These are phyloP conservation scores for Fukomys damarensis DNA, from an alignment of 2,113 vertebrate genomes.

Conservation along the genomic window DNA sequence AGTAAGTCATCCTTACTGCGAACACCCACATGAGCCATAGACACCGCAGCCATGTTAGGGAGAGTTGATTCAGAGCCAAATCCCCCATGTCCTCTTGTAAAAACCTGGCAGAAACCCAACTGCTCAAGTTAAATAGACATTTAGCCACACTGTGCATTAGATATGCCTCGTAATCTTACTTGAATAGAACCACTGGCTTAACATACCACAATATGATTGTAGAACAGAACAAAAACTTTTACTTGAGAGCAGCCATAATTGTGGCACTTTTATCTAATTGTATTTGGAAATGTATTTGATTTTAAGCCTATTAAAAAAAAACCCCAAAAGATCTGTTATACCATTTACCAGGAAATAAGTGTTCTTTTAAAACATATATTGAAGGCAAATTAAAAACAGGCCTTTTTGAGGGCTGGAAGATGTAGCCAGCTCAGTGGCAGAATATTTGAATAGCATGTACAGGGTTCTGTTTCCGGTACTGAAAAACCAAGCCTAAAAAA, in stretches of 20 bases:
- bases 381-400: slow-evolving; percentile 55
- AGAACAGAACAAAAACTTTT: slow-evolving; percentile 61
- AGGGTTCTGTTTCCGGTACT: not conserved
- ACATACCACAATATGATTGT: slow-evolving; percentile 44
- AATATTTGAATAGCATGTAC: not conserved
- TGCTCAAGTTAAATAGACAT: slow-evolving; percentile 74
- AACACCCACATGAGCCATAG: slow-evolving; percentile 65
- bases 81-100: slow-evolving; percentile 64
- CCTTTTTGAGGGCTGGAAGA: not conserved
- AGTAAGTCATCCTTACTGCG: slow-evolving; percentile 70
- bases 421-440: not conserved
- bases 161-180: slow-evolving; percentile 74
- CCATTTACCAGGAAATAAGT: slow-evolving; percentile 45
- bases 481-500: not conserved
- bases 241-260: slow-evolving; percentile 11
- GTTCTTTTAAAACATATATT: slow-evolving; percentile 29
- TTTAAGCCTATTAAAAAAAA: slow-evolving; percentile 55
- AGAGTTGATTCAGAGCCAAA: slow-evolving; percentile 76
- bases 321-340: slow-evolving; percentile 14
- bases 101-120: slow-evolving; percentile 78
- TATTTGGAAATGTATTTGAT: slow-evolving; percentile 60
- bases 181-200: slow-evolving; percentile 65
- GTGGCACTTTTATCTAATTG: slow-evolving; percentile 31
- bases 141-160: slow-evolving; percentile 74
- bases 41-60: slow-evolving; percentile 63